phyloP scores from a whole-genome alignment of 2,113 vertebrate species.

The Lutjanus erythropterus region DNA sequence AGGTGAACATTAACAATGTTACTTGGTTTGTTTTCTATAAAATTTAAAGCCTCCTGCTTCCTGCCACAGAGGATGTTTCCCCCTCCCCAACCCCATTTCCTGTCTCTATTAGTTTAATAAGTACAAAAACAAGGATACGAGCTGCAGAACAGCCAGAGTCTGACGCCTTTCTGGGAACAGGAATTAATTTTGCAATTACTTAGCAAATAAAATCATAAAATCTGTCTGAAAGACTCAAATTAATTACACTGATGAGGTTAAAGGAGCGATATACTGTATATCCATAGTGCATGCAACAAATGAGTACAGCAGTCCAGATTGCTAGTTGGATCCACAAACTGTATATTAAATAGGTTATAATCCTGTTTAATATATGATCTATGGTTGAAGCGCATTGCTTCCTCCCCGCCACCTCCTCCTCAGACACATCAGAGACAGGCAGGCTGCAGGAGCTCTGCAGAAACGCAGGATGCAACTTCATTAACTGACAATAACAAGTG shows the following conservation, averaged over 20 bases:
- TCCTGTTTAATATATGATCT: no score
- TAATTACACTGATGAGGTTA: neutral
- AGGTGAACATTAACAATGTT: neutral
- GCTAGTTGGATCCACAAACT: no score
- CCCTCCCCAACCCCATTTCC: neutral
- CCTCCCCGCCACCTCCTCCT: no score
- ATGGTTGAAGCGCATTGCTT: no score
- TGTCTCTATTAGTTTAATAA: neutral
- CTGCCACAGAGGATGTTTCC: neutral
- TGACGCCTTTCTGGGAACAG: neutral
- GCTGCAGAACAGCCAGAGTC: neutral
- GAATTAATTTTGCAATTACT: neutral
- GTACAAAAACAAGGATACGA: neutral
- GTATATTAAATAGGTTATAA: no score
- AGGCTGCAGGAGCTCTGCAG: no score
- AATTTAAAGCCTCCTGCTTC: neutral
- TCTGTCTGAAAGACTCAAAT: neutral
- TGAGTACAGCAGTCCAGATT: no score
- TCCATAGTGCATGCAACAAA: no score
- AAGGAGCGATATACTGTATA: no score
- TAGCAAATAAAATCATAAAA: neutral
- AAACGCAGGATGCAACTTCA: no score
- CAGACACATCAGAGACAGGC: no score
- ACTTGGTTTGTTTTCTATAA: neutral
- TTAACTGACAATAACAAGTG: no score